Percentiles rank a stretch among this genome's conserved stretches.
These are phyloP conservation scores for Peribatodes rhomboidaria DNA, from an alignment of 2,888 invertebrate genomes.

Conservation along the genomic window DNA sequence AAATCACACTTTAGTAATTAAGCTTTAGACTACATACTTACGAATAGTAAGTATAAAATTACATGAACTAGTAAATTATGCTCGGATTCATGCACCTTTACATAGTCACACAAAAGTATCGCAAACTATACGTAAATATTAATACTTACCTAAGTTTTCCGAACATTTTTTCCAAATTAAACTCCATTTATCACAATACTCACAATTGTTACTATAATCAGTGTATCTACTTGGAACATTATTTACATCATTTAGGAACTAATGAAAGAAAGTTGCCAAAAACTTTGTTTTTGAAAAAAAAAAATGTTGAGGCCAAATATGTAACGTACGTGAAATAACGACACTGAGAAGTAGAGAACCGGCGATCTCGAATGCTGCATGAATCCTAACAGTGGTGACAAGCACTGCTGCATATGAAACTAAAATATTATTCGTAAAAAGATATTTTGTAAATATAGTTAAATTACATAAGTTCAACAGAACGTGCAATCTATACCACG, in stretches of 20 bases:
- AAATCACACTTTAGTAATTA: slow-evolving; percentile 75
- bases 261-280: slow-evolving; percentile 51
- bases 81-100: slow-evolving; percentile 66
- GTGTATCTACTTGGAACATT: neutral
- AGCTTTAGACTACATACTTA: slow-evolving; percentile 64
- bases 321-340: slow-evolving; percentile 10
- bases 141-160: neutral
- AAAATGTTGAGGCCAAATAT: slow-evolving; percentile 53
- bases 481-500: slow-evolving; percentile 83
- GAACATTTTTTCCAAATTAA: neutral
- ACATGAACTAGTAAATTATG: slow-evolving; percentile 77
- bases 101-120: neutral
- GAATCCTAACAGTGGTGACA: slow-evolving; percentile 62
- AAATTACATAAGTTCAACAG: slow-evolving; percentile 59
- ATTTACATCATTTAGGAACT: slow-evolving; percentile 1
- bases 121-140: neutral
- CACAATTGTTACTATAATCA: neutral
- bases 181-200: neutral
- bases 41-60: slow-evolving; percentile 64
- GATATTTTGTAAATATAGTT: slow-evolving; percentile 83
- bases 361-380: slow-evolving; percentile 49
- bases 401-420: slow-evolving; percentile 63
- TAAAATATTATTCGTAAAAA: slow-evolving; percentile 80
- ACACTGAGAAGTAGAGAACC: neutral
- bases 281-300: slow-evolving; percentile 44